phyloP scores from a whole-genome alignment of 2,797 vertebrate species.

The Stomatorhinus walkeri region DNA sequence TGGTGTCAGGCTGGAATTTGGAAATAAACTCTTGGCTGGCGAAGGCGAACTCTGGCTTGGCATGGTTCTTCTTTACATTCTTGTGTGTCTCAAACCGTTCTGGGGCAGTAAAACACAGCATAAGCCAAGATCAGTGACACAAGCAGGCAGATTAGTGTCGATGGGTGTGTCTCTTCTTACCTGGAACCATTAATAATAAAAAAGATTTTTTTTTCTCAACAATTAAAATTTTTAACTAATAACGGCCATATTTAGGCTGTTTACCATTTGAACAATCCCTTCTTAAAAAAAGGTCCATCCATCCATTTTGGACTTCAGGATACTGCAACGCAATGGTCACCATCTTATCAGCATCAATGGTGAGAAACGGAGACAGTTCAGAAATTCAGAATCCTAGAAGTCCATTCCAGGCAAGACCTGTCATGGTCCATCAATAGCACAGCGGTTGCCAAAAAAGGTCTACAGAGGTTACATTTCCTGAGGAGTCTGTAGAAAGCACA shows the following conservation, averaged over 20 bases:
- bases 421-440: neutral
- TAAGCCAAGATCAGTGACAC: neutral
- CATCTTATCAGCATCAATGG: neutral
- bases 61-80: slow-evolving; percentile 40
- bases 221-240: neutral
- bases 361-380: neutral
- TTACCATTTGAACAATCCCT: neutral
- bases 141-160: neutral
- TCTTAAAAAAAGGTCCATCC: neutral
- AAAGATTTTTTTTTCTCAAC: neutral
- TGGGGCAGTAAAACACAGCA: slow-evolving; percentile 28
- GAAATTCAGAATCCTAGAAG: neutral
- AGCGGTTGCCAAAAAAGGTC: neutral
- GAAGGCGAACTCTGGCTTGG: slow-evolving; percentile 57
- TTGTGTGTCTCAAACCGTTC: slow-evolving; percentile 48
- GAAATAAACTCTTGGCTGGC: slow-evolving; percentile 65
- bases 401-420: neutral
- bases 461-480: neutral
- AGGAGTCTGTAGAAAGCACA: neutral
- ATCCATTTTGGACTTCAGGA: neutral
- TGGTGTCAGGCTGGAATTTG: slow-evolving; percentile 49
- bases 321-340: neutral
- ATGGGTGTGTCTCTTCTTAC: neutral
- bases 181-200: neutral
- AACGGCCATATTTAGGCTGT: neutral